phyloP scores from a whole-genome alignment of 1,140 invertebrate species.

The Atopsyche davidsoni region DNA sequence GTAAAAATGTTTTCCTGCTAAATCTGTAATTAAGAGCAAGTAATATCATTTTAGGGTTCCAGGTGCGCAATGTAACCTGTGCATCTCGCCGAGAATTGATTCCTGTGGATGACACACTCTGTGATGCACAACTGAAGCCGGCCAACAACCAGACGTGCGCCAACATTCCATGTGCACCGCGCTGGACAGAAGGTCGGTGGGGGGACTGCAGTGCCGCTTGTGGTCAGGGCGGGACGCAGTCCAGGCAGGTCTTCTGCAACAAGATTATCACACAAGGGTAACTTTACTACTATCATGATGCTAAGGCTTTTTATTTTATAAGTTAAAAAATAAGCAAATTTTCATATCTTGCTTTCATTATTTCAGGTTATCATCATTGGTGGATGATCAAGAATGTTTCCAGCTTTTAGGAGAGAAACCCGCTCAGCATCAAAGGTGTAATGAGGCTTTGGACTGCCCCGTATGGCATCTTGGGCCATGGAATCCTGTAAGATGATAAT shows the following conservation, averaged over 20 bases:
- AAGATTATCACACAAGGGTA: constrained; percentile 60
- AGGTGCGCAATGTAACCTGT: constrained; percentile 67
- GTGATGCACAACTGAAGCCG: constrained; percentile 68
- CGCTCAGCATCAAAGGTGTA: constrained; percentile 64
- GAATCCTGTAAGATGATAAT: constrained; percentile 63
- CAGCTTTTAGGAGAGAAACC: constrained; percentile 63
- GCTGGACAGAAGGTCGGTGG: constrained; percentile 80
- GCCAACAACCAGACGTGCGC: constrained; percentile 64
- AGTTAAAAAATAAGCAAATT: constrained; percentile 1
- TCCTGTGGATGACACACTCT: constrained; percentile 66
- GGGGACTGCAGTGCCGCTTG: constrained; percentile 75
- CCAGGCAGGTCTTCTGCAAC: constrained; percentile 69
- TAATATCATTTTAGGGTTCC: constrained; percentile 52
- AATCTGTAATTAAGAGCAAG: neutral
- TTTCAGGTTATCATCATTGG: constrained; percentile 54
- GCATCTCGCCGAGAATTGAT: constrained; percentile 61
- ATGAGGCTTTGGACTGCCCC: constrained; percentile 70
- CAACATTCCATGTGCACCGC: constrained; percentile 71
- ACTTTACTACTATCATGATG: constrained; percentile 25
- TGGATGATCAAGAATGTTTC: constrained; percentile 70
- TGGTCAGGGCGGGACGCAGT: constrained; percentile 66
- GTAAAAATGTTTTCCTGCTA: too few species aligned
- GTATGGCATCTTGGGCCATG: constrained; percentile 79
- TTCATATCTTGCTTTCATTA: constrained; percentile 2
- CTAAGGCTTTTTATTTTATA: neutral